Conservation (phyloP, 1,140 invertebrate genomes). For the Wasmannia auropunctata region DNA sequence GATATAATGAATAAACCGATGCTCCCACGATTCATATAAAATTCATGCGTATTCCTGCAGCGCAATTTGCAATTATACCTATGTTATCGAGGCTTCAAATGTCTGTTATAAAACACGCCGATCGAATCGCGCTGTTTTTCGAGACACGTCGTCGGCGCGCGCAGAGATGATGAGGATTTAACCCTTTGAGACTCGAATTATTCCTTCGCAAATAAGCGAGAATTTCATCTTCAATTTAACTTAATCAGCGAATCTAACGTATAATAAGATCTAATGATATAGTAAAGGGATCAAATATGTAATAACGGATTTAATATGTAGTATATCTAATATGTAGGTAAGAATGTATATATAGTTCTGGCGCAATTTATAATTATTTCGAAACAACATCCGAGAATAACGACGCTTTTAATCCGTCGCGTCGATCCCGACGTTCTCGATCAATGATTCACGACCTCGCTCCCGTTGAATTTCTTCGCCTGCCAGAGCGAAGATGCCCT, state of each 20-base stretch:
- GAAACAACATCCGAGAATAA: not conserved
- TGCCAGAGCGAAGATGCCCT: not conserved
- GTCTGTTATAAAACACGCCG: too few relatives aligned
- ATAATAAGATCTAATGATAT: not conserved
- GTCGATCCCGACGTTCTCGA: not conserved
- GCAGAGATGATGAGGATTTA: not conserved
- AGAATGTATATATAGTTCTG: not conserved
- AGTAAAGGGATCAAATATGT: not conserved
- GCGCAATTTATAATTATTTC: not conserved
- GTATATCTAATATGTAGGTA: not conserved
- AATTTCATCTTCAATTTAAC: not conserved
- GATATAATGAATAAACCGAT: not conserved
- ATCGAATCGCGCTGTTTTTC: not conserved
- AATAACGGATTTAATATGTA: not conserved
- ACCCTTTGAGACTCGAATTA: not conserved
- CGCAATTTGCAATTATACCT: not conserved
- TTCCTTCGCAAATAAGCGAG: not conserved
- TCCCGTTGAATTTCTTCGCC: slow-evolving; percentile 59
- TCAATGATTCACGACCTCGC: slow-evolving; percentile 2
- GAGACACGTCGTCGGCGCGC: too few relatives aligned
- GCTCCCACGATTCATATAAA: not conserved
- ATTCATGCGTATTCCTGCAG: not conserved
- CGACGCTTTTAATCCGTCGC: not conserved
- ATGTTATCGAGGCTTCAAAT: too few relatives aligned
- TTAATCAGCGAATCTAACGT: not conserved